phyloP scores from a whole-genome alignment of 2,797 vertebrate genomes.

The Buphagus erythrorhynchus region DNA sequence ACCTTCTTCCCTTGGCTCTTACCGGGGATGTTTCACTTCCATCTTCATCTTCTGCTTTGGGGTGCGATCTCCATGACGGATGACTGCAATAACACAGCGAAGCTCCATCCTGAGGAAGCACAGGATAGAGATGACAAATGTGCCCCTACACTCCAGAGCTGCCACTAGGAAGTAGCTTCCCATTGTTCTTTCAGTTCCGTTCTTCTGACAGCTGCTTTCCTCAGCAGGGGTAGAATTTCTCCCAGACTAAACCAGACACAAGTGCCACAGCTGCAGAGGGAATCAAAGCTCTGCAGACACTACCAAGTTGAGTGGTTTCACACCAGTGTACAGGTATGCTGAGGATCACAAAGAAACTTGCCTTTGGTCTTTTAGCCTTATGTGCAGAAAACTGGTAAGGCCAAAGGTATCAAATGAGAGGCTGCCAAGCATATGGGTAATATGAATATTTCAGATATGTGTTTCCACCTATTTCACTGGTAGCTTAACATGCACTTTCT shows the following conservation, averaged over 20 bases:
- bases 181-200: not conserved
- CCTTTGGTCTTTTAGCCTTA: not conserved
- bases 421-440: not conserved
- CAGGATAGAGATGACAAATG: not conserved
- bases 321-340: not conserved
- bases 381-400: not conserved
- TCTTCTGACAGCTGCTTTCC: not conserved
- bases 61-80: conserved; percentile 95
- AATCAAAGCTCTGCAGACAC: not conserved
- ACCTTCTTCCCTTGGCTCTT: not conserved
- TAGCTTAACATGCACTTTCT: not conserved
- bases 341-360: not conserved
- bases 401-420: not conserved
- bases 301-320: not conserved
- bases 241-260: not conserved
- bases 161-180: not conserved
- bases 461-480: not conserved
- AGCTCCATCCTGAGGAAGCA: conserved; percentile 91
- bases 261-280: not conserved
- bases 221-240: not conserved
- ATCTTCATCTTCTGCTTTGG: conserved; percentile 99
- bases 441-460: not conserved
- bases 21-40: conserved; percentile 97
- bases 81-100: conserved; percentile 95
- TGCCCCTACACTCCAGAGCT: not conserved